Conservation (phyloP, 2,113 vertebrate species). For the Chauna torquata region DNA sequence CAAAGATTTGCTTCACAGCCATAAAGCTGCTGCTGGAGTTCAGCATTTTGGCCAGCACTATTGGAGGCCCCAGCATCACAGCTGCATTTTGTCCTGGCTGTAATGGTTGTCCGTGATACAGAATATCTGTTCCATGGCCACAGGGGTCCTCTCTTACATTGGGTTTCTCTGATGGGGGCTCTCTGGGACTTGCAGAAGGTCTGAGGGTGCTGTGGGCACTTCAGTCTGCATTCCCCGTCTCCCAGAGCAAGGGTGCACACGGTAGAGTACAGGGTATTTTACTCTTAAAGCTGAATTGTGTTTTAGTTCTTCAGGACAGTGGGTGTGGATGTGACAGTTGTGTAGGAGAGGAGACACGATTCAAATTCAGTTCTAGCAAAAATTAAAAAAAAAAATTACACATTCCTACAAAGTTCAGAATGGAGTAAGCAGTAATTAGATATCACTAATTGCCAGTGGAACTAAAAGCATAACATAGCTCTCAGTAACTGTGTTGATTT, state of each 20-base stretch:
- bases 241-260: background rate
- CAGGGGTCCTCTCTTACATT: fast-evolving
- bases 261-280: background rate
- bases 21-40: background rate
- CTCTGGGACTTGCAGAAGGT: background rate
- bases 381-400: slow-evolving; percentile 3
- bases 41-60: background rate
- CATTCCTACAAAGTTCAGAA: slow-evolving; percentile 40
- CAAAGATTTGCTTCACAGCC: background rate
- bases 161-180: background rate
- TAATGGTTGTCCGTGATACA: background rate
- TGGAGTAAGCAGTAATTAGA: slow-evolving; percentile 29
- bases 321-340: background rate
- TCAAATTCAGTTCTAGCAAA: background rate
- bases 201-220: background rate
- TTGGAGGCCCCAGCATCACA: background rate
- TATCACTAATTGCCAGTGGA: slow-evolving; percentile 21
- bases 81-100: background rate
- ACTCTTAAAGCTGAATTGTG: background rate
- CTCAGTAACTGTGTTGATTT: background rate
- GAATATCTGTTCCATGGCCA: background rate
- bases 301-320: background rate
- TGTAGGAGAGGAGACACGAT: background rate
- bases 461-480: background rate
- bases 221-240: background rate